Percentiles rank a stretch among this genome's conserved stretches.
Conservation (phyloP, 2,888 invertebrate species). For the Masnerella sp. region DNA sequence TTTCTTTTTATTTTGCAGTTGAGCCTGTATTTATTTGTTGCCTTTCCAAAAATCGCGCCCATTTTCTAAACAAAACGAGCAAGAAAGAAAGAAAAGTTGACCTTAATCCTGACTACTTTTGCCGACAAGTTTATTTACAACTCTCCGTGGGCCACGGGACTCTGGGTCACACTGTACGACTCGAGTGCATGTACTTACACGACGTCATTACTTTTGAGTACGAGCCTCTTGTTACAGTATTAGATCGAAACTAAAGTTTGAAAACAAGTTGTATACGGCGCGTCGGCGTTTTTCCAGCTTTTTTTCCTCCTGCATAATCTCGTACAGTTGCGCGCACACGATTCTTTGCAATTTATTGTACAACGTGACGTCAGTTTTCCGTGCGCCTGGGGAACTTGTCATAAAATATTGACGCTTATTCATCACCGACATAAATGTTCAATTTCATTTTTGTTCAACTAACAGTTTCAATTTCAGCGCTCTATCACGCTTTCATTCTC, state of each 20-base stretch:
- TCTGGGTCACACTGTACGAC: constrained; percentile 52
- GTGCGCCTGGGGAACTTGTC: constrained; percentile 51
- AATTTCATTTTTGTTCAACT: constrained; percentile 46
- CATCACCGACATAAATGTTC: constrained; percentile 42
- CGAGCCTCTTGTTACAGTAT: constrained; percentile 55
- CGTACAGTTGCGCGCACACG: constrained; percentile 36
- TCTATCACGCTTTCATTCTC: constrained; percentile 30
- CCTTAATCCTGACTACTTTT: constrained; percentile 56
- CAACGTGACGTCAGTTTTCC: constrained; percentile 45
- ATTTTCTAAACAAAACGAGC: background rate
- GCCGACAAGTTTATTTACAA: constrained; percentile 57
- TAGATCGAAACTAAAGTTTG: constrained; percentile 54
- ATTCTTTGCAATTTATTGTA: constrained; percentile 51
- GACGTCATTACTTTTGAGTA: constrained; percentile 59
- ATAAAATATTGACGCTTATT: constrained; percentile 57
- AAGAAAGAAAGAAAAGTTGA: constrained; percentile 34
- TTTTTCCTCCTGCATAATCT: constrained; percentile 37
- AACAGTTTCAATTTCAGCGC: constrained; percentile 46
- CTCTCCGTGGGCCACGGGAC: constrained; percentile 41
- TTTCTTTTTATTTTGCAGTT: constrained; percentile 15
- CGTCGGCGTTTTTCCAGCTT: constrained; percentile 16
- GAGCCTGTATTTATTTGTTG: no score
- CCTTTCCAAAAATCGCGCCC: no score
- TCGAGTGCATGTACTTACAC: constrained; percentile 58
- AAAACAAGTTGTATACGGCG: constrained; percentile 43